These are phyloP conservation scores for Lampris incognitus DNA, from an alignment of 2,113 vertebrate genomes.

Conservation along the genomic window DNA sequence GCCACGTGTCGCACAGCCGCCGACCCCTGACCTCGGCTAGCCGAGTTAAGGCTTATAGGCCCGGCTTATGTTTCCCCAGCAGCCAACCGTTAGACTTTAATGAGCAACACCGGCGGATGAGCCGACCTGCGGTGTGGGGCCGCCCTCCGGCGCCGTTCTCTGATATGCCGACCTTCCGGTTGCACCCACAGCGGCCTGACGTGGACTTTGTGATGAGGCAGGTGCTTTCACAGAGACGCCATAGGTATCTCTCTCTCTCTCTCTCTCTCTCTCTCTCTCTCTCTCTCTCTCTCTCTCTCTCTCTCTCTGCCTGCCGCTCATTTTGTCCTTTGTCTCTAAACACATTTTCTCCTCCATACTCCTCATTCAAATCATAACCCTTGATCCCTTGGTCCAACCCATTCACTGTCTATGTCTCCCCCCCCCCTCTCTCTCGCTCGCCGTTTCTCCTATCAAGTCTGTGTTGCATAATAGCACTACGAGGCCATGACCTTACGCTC, in stretches of 20 bases:
- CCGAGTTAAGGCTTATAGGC: conserved; percentile 50
- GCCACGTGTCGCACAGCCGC: conserved; percentile 17
- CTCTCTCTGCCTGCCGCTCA: too few species aligned
- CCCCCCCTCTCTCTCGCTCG: conserved; percentile 9
- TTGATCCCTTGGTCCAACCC: too few species aligned
- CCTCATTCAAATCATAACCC: too few species aligned
- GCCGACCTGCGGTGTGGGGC: conserved; percentile 54
- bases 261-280: background rate
- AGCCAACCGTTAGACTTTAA: conserved; percentile 76
- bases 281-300: background rate
- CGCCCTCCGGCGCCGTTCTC: conserved; percentile 54
- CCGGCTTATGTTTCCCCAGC: conserved; percentile 70
- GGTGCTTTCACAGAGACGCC: conserved; percentile 47
- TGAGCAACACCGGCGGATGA: conserved; percentile 70
- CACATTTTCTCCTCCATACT: too few species aligned
- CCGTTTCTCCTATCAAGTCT: conserved; percentile 10
- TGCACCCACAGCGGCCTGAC: conserved; percentile 44
- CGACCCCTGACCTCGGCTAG: conserved; percentile 58
- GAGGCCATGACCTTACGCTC: conserved; percentile 52
- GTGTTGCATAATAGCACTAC: conserved; percentile 48
- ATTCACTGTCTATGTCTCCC: background rate
- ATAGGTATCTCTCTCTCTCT: conserved; percentile 1
- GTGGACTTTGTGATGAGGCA: conserved; percentile 45
- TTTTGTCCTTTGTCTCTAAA: too few species aligned
- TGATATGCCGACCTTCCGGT: conserved; percentile 60